Percentiles rank a stretch among this genome's conserved stretches.
Conservation (phyloP, 2,797 vertebrate genomes). For the Bradypodion ventrale region DNA sequence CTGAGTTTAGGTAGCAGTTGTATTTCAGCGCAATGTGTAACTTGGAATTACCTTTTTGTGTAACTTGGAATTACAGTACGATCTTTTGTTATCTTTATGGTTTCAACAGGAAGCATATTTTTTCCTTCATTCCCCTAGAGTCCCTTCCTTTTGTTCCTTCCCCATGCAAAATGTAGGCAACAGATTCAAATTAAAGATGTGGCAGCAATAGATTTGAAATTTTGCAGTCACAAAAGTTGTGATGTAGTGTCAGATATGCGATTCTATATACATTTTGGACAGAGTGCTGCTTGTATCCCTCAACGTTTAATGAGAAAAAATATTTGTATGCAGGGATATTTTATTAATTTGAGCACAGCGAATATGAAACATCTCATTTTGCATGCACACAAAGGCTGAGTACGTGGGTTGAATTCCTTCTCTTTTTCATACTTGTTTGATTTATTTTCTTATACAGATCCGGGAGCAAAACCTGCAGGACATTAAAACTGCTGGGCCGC, state of each 20-base stretch:
- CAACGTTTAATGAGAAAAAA: background rate
- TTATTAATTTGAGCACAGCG: background rate
- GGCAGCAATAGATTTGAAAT: background rate
- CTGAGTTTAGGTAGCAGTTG: background rate
- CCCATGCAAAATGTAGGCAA: background rate
- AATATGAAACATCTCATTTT: background rate
- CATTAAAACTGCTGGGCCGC: slow-evolving; percentile 95
- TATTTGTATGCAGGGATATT: background rate
- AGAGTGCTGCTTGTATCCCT: background rate
- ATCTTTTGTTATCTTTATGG: background rate
- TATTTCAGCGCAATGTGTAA: background rate
- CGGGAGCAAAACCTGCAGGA: slow-evolving; percentile 98
- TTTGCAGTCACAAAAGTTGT: background rate
- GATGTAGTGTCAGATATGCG: background rate
- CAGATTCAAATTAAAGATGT: background rate
- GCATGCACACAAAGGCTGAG: background rate
- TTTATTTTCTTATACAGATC: slow-evolving; percentile 80
- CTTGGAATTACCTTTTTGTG: background rate
- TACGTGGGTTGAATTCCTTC: background rate
- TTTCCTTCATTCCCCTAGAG: background rate
- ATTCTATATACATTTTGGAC: background rate
- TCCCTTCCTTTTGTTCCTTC: background rate
- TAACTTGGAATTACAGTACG: background rate
- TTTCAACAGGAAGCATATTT: background rate
- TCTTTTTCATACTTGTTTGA: slow-evolving; percentile 35